Conservation (phyloP, 30 jellyfish, hydroid and myxozoan genomes). For the Cassiopea andromeda region DNA sequence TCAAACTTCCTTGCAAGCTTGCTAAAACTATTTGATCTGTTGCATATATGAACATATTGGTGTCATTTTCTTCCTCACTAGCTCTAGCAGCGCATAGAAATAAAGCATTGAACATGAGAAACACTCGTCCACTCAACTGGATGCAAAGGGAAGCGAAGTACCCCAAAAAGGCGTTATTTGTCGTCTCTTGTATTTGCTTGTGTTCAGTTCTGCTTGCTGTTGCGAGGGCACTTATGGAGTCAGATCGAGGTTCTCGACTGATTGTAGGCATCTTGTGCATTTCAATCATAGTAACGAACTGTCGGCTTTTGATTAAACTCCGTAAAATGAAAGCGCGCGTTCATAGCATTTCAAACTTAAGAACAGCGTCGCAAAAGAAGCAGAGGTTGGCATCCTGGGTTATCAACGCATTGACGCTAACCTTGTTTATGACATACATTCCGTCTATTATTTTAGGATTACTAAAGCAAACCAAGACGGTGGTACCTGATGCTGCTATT, state of each 20-base stretch:
- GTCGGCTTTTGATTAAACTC: not conserved
- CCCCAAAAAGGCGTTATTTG: not conserved
- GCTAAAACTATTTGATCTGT: not conserved
- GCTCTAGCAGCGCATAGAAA: constrained; percentile 32
- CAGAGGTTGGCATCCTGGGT: not conserved
- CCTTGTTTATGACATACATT: constrained; percentile 7
- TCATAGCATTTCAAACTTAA: not conserved
- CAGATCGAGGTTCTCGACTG: not conserved
- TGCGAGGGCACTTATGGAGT: not conserved
- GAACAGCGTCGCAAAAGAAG: not conserved
- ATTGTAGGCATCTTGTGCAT: not conserved
- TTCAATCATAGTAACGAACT: not conserved
- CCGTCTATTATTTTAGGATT: not conserved
- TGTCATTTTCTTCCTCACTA: constrained; percentile 32
- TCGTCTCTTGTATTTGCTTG: constrained; percentile 19
- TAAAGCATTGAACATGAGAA: constrained; percentile 3
- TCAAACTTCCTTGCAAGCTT: constrained; percentile 1
- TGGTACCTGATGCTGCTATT: not conserved
- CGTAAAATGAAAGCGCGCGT: not conserved
- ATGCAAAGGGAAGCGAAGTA: not conserved
- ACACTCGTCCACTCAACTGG: constrained; percentile 15
- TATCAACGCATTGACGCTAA: not conserved
- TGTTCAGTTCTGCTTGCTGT: not conserved
- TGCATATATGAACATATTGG: constrained; percentile 3
- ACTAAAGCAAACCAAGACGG: not conserved